phyloP scores from a whole-genome alignment of 2,113 vertebrate species.

The Oophaga pumilio region DNA sequence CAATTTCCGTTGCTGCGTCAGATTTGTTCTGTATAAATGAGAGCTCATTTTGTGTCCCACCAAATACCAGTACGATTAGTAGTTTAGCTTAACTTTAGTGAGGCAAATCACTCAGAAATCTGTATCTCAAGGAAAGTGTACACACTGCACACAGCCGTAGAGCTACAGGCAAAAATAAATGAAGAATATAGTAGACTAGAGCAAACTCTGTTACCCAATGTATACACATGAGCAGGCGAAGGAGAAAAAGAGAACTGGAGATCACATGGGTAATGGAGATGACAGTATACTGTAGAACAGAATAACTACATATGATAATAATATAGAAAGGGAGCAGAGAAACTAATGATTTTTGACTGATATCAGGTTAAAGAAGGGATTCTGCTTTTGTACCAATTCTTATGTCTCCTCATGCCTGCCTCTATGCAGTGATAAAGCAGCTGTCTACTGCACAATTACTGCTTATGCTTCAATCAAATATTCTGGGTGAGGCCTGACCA shows the following conservation, averaged over 20 bases:
- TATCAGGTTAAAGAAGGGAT: not conserved
- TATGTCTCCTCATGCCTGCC: not conserved
- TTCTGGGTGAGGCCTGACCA: slow-evolving; percentile 49
- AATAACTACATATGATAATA: not conserved
- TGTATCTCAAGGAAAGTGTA: not conserved
- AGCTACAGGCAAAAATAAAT: not conserved
- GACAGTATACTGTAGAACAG: not conserved
- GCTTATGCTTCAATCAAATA: slow-evolving; percentile 36
- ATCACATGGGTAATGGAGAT: not conserved
- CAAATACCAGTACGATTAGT: not conserved
- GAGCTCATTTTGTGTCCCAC: not conserved
- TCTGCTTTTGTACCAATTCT: not conserved
- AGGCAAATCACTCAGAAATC: not conserved
- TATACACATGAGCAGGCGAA: not conserved
- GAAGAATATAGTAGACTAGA: not conserved
- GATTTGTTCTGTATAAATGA: not conserved
- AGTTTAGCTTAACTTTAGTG: not conserved
- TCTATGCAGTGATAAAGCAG: not conserved
- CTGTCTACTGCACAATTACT: not conserved
- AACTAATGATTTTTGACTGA: not conserved
- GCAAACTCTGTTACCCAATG: not conserved
- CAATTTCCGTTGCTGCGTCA: not conserved
- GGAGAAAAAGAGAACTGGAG: not conserved
- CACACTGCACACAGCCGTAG: not conserved
- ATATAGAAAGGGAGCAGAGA: not conserved